phyloP scores from a whole-genome alignment of 2,797 vertebrate genomes.

The Acestrorhynchus altus region DNA sequence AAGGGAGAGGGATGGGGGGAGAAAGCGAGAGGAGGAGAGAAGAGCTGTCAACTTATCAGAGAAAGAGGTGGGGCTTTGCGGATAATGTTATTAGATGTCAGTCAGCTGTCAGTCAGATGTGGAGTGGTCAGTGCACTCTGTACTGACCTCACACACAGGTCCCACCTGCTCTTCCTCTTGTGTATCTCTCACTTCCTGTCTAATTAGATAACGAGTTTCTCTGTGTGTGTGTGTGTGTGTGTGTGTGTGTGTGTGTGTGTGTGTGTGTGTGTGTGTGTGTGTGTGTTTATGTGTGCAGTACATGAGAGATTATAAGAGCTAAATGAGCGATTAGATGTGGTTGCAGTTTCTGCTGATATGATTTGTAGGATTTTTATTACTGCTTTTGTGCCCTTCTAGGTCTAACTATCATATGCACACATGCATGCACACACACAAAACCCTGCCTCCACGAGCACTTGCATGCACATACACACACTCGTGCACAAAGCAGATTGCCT shows the following conservation, averaged over 20 bases:
- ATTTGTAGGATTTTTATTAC: slow-evolving; percentile 43
- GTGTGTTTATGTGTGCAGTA: background rate
- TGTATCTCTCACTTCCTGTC: slow-evolving; percentile 27
- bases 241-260: background rate
- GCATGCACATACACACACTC: slow-evolving; percentile 35
- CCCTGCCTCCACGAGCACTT: slow-evolving; percentile 25
- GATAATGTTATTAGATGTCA: slow-evolving; percentile 48
- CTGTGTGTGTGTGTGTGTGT: background rate
- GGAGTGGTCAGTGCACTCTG: slow-evolving; percentile 27
- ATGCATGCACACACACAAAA: slow-evolving; percentile 13
- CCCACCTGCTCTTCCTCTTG: slow-evolving; percentile 13
- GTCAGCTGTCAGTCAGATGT: slow-evolving; percentile 47
- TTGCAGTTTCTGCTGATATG: slow-evolving; percentile 42
- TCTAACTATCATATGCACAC: background rate
- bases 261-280: background rate
- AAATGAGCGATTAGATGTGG: slow-evolving; percentile 38
- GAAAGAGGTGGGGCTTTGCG: slow-evolving; percentile 65
- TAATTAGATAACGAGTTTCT: slow-evolving; percentile 5
- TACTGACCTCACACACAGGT: slow-evolving; percentile 17
- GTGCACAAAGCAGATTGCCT: slow-evolving; percentile 57
- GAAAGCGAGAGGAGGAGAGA: slow-evolving; percentile 52
- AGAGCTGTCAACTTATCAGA: slow-evolving; percentile 55
- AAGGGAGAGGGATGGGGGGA: slow-evolving; percentile 39
- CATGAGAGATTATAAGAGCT: background rate
- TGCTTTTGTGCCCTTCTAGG: slow-evolving; percentile 32